phyloP scores from a whole-genome alignment of 2,113 vertebrate species.

The Salvator merianae region DNA sequence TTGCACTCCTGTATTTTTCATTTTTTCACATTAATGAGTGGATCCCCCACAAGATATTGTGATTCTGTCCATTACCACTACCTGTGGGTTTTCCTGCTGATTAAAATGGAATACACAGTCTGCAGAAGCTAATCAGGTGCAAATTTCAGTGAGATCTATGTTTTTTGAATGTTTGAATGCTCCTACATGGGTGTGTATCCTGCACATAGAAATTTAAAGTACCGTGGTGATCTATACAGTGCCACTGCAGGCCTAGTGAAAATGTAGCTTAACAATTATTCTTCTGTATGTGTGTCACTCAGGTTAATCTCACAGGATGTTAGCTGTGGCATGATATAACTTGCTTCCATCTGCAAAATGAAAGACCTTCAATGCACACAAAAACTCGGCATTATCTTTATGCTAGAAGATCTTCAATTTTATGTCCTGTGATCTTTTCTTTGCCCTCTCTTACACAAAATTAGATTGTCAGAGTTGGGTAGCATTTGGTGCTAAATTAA shows the following conservation, averaged over 20 bases:
- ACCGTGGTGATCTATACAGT: too few relatives aligned
- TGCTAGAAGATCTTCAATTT: neutral
- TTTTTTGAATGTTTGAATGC: neutral
- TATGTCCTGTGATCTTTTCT: neutral
- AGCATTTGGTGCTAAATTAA: neutral
- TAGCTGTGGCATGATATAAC: neutral
- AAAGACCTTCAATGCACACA: neutral
- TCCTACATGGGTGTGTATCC: neutral
- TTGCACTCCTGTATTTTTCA: neutral
- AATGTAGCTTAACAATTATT: neutral
- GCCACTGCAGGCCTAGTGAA: neutral
- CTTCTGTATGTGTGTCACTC: neutral
- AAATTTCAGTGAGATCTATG: too few relatives aligned
- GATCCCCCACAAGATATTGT: too few relatives aligned
- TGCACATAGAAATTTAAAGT: neutral
- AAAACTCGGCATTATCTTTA: neutral
- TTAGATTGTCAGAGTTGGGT: neutral
- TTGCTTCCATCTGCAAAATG: neutral
- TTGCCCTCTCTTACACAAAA: too few relatives aligned
- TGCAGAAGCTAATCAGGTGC: neutral
- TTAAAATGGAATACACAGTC: neutral
- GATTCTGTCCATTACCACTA: too few relatives aligned
- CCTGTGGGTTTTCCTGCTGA: too few relatives aligned
- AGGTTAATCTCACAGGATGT: neutral
- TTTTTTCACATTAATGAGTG: neutral